Base-by-base conservation (phyloP, 2,888 invertebrate genomes). In the Tortrix viridana region DNA sequence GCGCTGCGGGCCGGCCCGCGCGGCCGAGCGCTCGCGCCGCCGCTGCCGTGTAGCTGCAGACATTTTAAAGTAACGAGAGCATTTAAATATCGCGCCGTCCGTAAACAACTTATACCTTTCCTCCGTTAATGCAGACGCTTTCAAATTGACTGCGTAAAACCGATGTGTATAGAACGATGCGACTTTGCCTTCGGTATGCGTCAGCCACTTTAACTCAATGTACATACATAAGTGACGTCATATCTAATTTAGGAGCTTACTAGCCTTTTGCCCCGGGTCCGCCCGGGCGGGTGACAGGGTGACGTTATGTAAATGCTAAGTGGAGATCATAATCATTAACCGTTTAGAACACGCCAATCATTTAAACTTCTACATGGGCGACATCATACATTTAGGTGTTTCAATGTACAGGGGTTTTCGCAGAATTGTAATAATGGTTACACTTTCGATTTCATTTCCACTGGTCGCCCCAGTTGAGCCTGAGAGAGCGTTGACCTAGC, bases 191-290 rank as follows among this genome's bases (percentile, higher is more conserved):
- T 63, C 53, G 63, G 63, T 63, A 63, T 63, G 65, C 67, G 67
- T 69, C 68, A 64, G 56, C 66, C 69, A 70, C 67, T 78, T 43
- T 75, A 77, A 76, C 75, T 74, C 74, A 77, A 78, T 89, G 87
- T 89, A 88, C 80, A 85, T 88, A 87, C 74, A 77, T 76, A 77
- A 81, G 76, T 86, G 84, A 85, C 83, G 84, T 90, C 91, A 91
- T 92, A 92, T 91, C 91, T 89, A 79, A 77, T 74, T 87, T 90
- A 90, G 85, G 91, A 92, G 91, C 91, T 92, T 92, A 91, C 87
- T 89, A 90, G 90, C 90, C 89, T 91, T 90, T 90, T 88, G 88
- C 76, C 88, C 89, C 89, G 89, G 82, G 84, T 71, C 71, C 76
- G 79, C 83, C 85, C 90, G 91, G 90, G 88, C 84, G 89, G 90